Conservation (phyloP, 2,888 invertebrate genomes). For the Esperia sulphurella region DNA sequence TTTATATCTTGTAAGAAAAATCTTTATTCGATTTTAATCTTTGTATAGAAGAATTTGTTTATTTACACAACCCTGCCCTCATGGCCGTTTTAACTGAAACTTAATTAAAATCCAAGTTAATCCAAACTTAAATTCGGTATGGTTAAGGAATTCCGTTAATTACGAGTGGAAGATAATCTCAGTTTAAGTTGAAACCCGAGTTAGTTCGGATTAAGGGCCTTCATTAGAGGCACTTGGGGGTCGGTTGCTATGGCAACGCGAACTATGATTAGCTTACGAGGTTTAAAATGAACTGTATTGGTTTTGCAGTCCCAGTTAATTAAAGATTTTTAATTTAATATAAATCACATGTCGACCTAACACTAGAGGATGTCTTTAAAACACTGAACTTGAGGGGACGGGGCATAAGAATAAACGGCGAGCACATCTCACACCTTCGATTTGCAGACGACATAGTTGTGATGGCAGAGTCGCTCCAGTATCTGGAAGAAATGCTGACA, state of each 20-base stretch:
- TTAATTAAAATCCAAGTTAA: constrained; percentile 9
- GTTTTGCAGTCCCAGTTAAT: background rate
- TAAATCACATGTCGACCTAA: too few species aligned
- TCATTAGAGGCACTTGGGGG: background rate
- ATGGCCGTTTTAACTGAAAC: background rate
- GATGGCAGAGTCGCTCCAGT: too few species aligned
- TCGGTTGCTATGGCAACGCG: background rate
- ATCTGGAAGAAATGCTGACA: too few species aligned
- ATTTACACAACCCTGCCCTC: background rate
- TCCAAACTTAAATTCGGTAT: constrained; percentile 5
- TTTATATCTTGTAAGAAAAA: too few species aligned
- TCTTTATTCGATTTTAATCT: too few species aligned
- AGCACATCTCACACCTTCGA: too few species aligned
- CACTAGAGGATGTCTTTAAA: too few species aligned
- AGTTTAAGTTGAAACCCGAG: constrained; percentile 5
- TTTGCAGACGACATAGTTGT: too few species aligned
- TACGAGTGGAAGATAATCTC: constrained; percentile 9
- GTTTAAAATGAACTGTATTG: background rate
- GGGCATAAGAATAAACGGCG: too few species aligned
- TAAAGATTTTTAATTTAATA: too few species aligned
- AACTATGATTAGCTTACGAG: background rate
- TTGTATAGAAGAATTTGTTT: background rate
- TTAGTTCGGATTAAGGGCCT: background rate
- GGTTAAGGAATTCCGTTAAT: constrained; percentile 7
- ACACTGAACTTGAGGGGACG: too few species aligned